Evolutionary conservation across 2,797 vertebrate genomes (phyloP).

Genomic region (Ibycter americanus): DNA sequence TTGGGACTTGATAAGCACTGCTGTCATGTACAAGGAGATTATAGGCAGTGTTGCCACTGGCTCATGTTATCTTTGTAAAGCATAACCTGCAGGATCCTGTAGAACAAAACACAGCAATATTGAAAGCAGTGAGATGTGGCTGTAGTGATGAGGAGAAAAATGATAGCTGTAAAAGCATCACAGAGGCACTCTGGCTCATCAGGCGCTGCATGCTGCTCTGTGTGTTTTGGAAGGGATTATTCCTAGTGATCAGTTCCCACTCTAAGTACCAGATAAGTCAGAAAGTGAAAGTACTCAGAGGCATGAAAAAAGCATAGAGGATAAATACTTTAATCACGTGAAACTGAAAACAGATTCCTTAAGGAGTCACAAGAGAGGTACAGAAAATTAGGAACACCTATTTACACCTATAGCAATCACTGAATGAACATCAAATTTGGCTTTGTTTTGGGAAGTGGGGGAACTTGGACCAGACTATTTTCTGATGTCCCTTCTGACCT

Average conservation of each 20-base stretch:
- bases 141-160: conserved; percentile 2
- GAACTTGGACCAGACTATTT: background rate
- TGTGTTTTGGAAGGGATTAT: background rate
- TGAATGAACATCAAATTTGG: background rate
- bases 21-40: background rate
- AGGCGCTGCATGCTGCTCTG: background rate
- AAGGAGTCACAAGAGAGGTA: background rate
- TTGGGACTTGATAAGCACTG: background rate
- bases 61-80: conserved; percentile 27
- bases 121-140: conserved; percentile 29
- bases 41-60: background rate
- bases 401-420: background rate
- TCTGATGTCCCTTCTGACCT: background rate
- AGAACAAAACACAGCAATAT: conserved; percentile 24
- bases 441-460: background rate
- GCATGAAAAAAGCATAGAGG: background rate
- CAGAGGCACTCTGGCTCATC: background rate
- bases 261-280: background rate
- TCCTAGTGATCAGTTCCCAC: background rate
- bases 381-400: background rate
- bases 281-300: background rate
- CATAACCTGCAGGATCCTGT: conserved; percentile 7
- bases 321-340: background rate
- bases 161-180: background rate
- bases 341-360: background rate